phyloP scores from a whole-genome alignment of 2,797 vertebrate species.

The Hemitrygon akajei region DNA sequence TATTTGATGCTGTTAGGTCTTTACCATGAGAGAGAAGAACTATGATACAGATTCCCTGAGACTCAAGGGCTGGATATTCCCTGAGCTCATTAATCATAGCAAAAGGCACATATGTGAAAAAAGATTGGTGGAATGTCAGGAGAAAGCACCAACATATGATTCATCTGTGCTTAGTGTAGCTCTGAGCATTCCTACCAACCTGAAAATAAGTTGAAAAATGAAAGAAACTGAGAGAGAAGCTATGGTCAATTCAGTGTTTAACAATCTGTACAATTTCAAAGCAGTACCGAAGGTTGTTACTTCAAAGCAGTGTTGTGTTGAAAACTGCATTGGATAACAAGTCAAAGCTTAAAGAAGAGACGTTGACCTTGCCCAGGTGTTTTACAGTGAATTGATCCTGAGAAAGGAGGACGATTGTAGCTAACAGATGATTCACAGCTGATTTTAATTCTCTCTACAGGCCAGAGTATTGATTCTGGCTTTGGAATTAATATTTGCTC shows the following conservation, averaged over 20 bases:
- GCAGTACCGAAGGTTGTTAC: not conserved
- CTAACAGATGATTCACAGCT: not conserved
- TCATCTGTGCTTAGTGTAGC: not conserved
- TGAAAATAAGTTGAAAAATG: slow-evolving; percentile 15
- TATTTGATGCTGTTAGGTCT: not conserved
- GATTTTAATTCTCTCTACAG: not conserved
- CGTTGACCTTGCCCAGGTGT: not conserved
- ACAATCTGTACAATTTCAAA: not conserved
- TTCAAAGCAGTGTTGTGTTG: not conserved
- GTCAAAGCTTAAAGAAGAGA: not conserved
- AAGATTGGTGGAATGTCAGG: not conserved
- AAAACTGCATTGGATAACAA: not conserved
- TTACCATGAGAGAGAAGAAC: slow-evolving; percentile 14
- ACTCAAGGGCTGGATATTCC: not conserved
- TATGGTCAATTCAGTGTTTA: slow-evolving; percentile 5
- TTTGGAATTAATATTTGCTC: not conserved
- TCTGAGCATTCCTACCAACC: not conserved
- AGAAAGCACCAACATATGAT: not conserved
- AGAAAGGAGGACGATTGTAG: not conserved
- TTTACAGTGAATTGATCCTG: not conserved
- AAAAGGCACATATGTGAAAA: not conserved
- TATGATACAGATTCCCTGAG: not conserved
- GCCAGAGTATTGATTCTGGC: not conserved
- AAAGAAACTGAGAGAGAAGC: not conserved
- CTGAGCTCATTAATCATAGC: not conserved